Conservation (phyloP, 2,888 invertebrate species). For the Andrena trimmerana region DNA sequence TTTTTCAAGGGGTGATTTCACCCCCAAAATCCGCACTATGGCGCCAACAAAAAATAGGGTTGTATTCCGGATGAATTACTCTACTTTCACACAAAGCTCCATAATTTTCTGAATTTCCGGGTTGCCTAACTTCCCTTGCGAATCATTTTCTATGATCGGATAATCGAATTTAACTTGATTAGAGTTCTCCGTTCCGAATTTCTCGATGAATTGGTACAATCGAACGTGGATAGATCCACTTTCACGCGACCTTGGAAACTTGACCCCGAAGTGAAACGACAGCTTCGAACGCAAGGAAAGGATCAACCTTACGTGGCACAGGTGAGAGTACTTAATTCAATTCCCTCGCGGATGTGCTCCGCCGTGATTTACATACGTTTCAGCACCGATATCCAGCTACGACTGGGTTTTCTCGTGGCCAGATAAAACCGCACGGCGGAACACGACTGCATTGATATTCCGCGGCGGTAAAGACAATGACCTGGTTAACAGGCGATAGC, state of each 20-base stretch:
- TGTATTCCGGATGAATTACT: too few relatives aligned
- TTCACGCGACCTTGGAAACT: conserved; percentile 70
- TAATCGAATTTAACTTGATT: background rate
- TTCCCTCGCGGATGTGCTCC: conserved; percentile 17
- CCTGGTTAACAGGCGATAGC: conserved; percentile 69
- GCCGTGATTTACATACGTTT: conserved; percentile 29
- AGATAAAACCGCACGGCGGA: conserved; percentile 36
- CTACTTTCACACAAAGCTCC: too few relatives aligned
- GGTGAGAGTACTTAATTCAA: conserved; percentile 50
- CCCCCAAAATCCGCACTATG: too few relatives aligned
- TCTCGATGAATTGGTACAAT: background rate
- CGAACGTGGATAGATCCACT: conserved; percentile 31
- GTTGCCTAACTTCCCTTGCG: background rate
- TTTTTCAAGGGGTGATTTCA: too few relatives aligned
- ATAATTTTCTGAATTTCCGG: too few relatives aligned
- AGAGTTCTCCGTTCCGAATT: background rate
- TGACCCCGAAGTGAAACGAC: conserved; percentile 60
- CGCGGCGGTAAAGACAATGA: conserved; percentile 69
- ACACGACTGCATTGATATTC: conserved; percentile 62
- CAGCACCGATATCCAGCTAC: conserved; percentile 14
- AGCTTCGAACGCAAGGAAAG: conserved; percentile 21
- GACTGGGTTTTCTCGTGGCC: conserved; percentile 17
- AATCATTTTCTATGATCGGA: background rate
- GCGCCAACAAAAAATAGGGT: too few relatives aligned
- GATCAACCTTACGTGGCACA: conserved; percentile 20